These are phyloP conservation scores for Achroia grisella DNA, from an alignment of 1,140 invertebrate species.

Conservation along the genomic window DNA sequence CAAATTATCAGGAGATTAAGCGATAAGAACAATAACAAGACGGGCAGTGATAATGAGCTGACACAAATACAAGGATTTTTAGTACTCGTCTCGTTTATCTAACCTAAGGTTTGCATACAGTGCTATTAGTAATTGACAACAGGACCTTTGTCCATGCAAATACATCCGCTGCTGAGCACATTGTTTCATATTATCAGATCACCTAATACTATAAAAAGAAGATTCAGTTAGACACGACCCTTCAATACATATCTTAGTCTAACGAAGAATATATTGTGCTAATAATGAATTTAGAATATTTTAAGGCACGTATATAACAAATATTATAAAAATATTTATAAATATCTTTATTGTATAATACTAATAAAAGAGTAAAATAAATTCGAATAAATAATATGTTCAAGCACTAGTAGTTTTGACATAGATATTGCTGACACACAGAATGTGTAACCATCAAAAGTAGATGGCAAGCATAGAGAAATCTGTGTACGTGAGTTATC, in stretches of 20 bases:
- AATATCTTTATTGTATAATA: too few species aligned
- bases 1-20: too few species aligned
- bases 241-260: conserved; percentile 13
- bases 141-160: conserved; percentile 36
- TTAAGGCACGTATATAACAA: conserved; percentile 28
- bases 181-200: conserved; percentile 38
- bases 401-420: too few species aligned
- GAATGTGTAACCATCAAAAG: too few species aligned
- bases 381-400: too few species aligned
- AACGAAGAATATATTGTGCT: neutral
- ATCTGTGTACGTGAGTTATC: too few species aligned
- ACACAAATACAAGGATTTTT: conserved; percentile 17
- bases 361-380: too few species aligned
- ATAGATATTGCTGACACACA: too few species aligned
- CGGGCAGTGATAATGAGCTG: conserved; percentile 9
- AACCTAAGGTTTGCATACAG: conserved; percentile 32
- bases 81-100: conserved; percentile 14
- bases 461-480: too few species aligned
- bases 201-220: conserved; percentile 27
- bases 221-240: conserved; percentile 8
- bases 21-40: conserved; percentile 4
- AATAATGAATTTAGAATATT: conserved; percentile 23
- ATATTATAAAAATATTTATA: too few species aligned
- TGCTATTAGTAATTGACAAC: conserved; percentile 37
- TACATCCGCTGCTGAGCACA: conserved; percentile 28